A percentile compares a stretch with the other conserved stretches of the same genome.
These are phyloP conservation scores for Phacellophora camtschatica DNA, from an alignment of 30 jellyfish, hydroid and myxozoan genomes.

Conservation along the genomic window DNA sequence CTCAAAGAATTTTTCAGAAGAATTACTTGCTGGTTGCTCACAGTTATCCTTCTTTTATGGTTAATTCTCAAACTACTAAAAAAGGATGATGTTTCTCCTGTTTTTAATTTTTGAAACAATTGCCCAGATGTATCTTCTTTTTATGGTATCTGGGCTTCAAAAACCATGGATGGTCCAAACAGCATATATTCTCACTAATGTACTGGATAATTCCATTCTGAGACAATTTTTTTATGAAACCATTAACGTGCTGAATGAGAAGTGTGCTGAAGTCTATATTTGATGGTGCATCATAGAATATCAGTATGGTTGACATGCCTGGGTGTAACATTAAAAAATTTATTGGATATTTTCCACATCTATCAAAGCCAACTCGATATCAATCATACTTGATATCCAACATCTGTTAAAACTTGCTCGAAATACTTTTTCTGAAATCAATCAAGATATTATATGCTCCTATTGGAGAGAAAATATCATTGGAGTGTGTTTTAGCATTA, in stretches of 20 bases:
- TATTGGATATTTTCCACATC: slow-evolving; percentile 12
- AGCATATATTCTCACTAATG: slow-evolving; percentile 12
- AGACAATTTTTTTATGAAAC: background rate
- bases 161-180: slow-evolving; percentile 31
- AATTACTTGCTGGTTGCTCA: background rate
- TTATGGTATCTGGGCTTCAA: slow-evolving; percentile 37
- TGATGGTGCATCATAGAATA: slow-evolving; percentile 27
- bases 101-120: too few species aligned
- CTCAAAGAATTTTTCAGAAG: background rate
- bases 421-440: slow-evolving; percentile 20
- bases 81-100: too few species aligned
- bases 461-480: background rate
- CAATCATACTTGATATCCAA: slow-evolving; percentile 3
- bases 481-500: slow-evolving; percentile 7
- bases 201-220: background rate
- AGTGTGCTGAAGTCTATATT: slow-evolving; percentile 21
- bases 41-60: background rate
- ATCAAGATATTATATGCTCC: background rate
- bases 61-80: background rate
- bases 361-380: background rate
- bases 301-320: slow-evolving; percentile 9
- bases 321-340: slow-evolving; percentile 19
- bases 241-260: slow-evolving; percentile 17
- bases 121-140: slow-evolving; percentile 1
- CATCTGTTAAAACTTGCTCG: slow-evolving; percentile 32